Conservation (phyloP, 2,113 vertebrate species). For the Felis chaus region DNA sequence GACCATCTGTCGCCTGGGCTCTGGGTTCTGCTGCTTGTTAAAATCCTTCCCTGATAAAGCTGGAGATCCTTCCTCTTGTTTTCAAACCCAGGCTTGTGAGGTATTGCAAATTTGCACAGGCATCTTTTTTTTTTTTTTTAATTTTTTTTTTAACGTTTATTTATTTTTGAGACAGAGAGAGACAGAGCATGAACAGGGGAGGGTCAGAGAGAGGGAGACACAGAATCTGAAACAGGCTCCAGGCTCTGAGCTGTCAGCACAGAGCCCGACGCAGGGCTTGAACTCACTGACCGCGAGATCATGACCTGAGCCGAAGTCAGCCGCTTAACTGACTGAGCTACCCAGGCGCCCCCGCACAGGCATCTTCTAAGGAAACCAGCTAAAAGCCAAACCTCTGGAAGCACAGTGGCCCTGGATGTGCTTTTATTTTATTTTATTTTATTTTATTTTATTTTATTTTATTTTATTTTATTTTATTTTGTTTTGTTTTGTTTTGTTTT, state of each 20-base stretch:
- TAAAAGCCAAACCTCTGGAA: not conserved
- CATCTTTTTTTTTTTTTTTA: not conserved
- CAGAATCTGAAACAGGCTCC: no score
- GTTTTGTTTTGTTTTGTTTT: not conserved
- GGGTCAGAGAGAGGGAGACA: no score
- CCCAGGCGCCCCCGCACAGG: not conserved
- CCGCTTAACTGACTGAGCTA: no score
- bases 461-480: not conserved
- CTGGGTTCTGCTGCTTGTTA: not conserved
- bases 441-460: not conserved
- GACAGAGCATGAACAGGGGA: no score
- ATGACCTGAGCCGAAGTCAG: no score
- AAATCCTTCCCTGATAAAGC: not conserved
- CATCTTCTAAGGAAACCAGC: slow-evolving; percentile 26
- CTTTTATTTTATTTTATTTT: not conserved
- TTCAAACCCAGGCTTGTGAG: not conserved
- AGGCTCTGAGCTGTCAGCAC: no score
- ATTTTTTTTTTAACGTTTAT: no score
- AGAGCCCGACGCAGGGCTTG: no score
- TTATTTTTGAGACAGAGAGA: no score
- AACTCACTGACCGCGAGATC: no score
- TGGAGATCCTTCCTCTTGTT: not conserved
- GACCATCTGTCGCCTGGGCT: not conserved
- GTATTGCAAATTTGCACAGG: not conserved
- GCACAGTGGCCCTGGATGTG: not conserved